Conservation (phyloP, 2,113 vertebrate genomes). For the Daboia siamensis region DNA sequence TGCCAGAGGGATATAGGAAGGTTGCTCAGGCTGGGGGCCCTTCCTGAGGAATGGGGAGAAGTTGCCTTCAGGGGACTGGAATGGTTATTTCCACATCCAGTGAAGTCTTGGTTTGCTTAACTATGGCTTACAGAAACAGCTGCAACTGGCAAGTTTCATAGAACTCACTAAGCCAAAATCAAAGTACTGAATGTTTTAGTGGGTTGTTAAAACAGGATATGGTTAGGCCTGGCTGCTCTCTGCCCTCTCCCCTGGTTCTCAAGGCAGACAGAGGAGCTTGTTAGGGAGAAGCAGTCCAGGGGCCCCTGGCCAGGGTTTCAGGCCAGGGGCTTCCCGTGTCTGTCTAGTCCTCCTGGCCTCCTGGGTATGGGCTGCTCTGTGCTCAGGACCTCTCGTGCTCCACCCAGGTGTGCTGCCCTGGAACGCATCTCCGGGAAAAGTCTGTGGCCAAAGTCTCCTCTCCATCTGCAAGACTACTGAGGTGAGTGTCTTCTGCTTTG, state of each 20-base stretch:
- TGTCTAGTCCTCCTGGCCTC: too few relatives aligned
- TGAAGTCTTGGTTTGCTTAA: background rate
- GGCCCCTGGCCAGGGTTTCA: background rate
- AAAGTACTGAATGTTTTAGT: background rate
- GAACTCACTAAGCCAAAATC: background rate
- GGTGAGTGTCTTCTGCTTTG: slow-evolving; percentile 64
- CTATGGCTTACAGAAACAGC: background rate
- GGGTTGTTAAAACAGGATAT: background rate
- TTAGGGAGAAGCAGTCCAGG: background rate
- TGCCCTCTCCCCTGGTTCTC: background rate
- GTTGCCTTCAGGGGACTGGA: background rate
- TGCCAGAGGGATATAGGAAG: background rate
- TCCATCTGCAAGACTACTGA: slow-evolving; percentile 92
- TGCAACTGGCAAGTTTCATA: background rate
- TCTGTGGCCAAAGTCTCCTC: slow-evolving; percentile 91
- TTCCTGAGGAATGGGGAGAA: background rate
- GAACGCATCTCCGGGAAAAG: slow-evolving; percentile 93
- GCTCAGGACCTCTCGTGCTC: slow-evolving; percentile 7
- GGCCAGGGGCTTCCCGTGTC: background rate
- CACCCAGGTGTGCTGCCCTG: slow-evolving; percentile 88
- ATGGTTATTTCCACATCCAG: background rate
- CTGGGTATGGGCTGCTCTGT: rapidly evolving
- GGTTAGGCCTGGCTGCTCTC: background rate
- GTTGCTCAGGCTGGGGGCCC: rapidly evolving
- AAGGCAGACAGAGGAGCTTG: background rate